phyloP scores from a whole-genome alignment of 2,797 vertebrate species.

The Toxotes lorentzi region DNA sequence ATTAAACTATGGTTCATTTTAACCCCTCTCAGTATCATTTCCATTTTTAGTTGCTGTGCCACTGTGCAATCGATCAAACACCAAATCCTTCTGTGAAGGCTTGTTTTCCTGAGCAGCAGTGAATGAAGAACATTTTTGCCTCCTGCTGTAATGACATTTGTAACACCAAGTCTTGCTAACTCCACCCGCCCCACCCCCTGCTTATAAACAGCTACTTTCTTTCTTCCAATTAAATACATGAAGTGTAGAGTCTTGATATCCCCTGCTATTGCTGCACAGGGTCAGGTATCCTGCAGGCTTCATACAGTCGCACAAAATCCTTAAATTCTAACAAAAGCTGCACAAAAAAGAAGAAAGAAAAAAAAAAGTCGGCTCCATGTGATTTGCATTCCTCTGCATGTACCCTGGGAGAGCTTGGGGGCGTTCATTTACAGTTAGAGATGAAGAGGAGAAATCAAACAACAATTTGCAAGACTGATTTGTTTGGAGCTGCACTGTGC shows the following conservation, averaged over 20 bases:
- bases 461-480: conserved; percentile 43
- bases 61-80: conserved; percentile 8
- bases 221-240: conserved; percentile 10
- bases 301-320: neutral
- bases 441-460: conserved; percentile 46
- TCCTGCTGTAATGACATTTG: conserved; percentile 57
- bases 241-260: neutral
- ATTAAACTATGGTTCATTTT: neutral
- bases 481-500: conserved; percentile 8
- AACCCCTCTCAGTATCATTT: neutral
- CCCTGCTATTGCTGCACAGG: neutral
- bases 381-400: conserved; percentile 1
- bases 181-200: neutral
- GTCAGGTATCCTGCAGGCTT: neutral
- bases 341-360: neutral
- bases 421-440: conserved; percentile 31
- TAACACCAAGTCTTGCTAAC: conserved; percentile 17
- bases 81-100: neutral
- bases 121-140: conserved; percentile 30
- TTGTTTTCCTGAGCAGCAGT: conserved; percentile 18
- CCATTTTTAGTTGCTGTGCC: neutral
- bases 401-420: neutral
- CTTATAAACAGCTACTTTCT: neutral
- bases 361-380: neutral
- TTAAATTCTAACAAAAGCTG: neutral